Base-by-base conservation (phyloP, 2,888 invertebrate genomes). In the Drosophila macrospina region DNA sequence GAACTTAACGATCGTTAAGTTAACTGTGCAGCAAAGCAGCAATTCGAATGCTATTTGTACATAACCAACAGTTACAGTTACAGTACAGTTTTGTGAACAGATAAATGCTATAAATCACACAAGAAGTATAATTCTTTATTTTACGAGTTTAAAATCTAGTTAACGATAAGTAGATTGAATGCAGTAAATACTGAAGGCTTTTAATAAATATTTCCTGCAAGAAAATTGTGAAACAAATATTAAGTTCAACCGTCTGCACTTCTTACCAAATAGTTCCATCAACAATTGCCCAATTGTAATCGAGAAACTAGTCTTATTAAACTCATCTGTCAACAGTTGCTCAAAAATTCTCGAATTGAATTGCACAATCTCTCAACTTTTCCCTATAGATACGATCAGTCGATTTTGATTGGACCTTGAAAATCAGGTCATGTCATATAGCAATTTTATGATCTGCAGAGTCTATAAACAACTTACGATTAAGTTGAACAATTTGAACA, bases 381-480 rank as follows among this genome's bases (percentile, higher is more conserved):
- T 7, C 11, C 20, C 11, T 28, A 28, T 15, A 51, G 37, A 37
- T 51, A 26, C 16, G 4, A 16, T 0, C 6, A 30, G 16, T 28
- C 32, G 16, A 26, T 67, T 67, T 24, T 39, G 20, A 56, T 15
- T 34, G 28, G 44, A 66, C 63, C 73, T 72, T 75, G 78, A 51
- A 54, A 69, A 65, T 65, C 56, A 57, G 64, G 65, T 59, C 69
- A 77, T 69, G 54, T 69, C 65, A 78, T 73, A 59, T 50, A 20
- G 32, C 50, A 36, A 37, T 28, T 78, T 73, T 13, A 73, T 54
- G 75, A 69, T 65, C 65, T 36, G 26, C 32, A 34, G 26, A 39
- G 28, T 66, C 44, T 50, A 65, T 77, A 75, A 75, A 77, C 78
- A 77, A 61, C 75, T 69, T 73, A 62, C 65, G 47, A 51, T 69